phyloP scores from a whole-genome alignment of 37 sponge, comb jelly and placozoan genomes.

The Hormiphora californensis region DNA sequence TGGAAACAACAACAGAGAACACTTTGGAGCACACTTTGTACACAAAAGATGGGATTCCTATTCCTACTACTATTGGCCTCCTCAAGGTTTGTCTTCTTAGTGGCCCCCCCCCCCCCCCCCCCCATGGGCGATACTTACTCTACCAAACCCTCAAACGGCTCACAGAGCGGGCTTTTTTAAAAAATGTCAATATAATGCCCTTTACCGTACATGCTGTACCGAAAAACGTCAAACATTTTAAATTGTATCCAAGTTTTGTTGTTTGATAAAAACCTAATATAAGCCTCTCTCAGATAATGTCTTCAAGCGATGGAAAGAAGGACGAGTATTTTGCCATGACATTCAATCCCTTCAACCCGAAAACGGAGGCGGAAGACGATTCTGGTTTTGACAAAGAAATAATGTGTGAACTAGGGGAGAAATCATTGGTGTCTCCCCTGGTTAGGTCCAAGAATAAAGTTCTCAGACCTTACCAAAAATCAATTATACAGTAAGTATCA shows the following conservation, averaged over 20 bases:
- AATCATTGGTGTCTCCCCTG: not conserved
- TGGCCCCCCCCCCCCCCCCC: no score
- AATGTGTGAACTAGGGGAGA: not conserved
- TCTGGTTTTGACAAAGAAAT: not conserved
- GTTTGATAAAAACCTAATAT: no score
- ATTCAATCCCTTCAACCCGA: not conserved
- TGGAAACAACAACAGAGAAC: not conserved
- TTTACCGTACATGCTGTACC: no score
- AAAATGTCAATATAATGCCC: no score
- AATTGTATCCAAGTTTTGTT: no score
- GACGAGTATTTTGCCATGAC: constrained; percentile 10
- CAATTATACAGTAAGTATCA: not conserved
- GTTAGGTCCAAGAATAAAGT: not conserved
- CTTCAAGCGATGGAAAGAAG: not conserved
- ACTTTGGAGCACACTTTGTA: not conserved
- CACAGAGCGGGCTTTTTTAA: no score
- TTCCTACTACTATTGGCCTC: not conserved
- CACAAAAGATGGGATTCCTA: not conserved
- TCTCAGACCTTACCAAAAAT: not conserved
- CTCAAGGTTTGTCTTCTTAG: no score
- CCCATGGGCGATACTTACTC: no score
- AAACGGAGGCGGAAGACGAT: not conserved
- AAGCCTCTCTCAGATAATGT: not conserved
- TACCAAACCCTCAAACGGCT: no score
- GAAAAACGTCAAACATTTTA: no score